phyloP scores from a whole-genome alignment of 2,888 invertebrate species.

The Peribatodes rhomboidaria region DNA sequence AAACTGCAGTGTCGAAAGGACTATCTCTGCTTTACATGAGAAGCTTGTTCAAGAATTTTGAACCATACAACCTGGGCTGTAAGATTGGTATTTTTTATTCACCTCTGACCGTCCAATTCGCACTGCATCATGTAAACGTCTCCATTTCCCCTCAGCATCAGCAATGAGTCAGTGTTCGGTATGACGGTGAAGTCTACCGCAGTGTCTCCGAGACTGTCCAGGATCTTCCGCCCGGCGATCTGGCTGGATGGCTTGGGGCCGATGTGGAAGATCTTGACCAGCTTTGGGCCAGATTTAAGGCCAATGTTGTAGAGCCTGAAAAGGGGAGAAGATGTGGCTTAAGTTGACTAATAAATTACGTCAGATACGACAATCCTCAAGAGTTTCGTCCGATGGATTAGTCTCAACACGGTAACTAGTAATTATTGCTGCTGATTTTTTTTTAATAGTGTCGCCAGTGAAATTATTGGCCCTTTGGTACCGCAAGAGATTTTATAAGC shows the following conservation, averaged over 20 bases:
- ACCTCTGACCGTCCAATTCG: slow-evolving; percentile 70
- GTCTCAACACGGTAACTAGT: too few species aligned
- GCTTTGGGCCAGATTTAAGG: slow-evolving; percentile 70
- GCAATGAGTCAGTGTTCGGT: slow-evolving; percentile 78
- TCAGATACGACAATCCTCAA: too few species aligned
- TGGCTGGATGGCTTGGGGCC: slow-evolving; percentile 76
- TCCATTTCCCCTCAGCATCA: slow-evolving; percentile 94
- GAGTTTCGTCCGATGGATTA: too few species aligned
- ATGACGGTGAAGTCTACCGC: slow-evolving; percentile 93
- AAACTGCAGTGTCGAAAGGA: too few species aligned
- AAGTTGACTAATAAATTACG: neutral
- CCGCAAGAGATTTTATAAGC: too few species aligned
- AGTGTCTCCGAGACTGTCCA: slow-evolving; percentile 91
- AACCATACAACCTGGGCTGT: neutral
- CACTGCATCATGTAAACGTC: slow-evolving; percentile 89
- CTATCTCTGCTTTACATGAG: too few species aligned
- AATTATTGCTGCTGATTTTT: too few species aligned
- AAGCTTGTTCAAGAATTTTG: neutral
- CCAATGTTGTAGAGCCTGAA: slow-evolving; percentile 82
- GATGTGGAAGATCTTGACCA: slow-evolving; percentile 70
- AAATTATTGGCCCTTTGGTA: too few species aligned
- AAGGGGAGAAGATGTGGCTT: slow-evolving; percentile 35
- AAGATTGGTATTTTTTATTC: slow-evolving; percentile 16
- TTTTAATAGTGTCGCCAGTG: too few species aligned
- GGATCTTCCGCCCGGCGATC: slow-evolving; percentile 78